phyloP scores from a whole-genome alignment of 2,113 vertebrate species.

The Onychostoma macrolepis region DNA sequence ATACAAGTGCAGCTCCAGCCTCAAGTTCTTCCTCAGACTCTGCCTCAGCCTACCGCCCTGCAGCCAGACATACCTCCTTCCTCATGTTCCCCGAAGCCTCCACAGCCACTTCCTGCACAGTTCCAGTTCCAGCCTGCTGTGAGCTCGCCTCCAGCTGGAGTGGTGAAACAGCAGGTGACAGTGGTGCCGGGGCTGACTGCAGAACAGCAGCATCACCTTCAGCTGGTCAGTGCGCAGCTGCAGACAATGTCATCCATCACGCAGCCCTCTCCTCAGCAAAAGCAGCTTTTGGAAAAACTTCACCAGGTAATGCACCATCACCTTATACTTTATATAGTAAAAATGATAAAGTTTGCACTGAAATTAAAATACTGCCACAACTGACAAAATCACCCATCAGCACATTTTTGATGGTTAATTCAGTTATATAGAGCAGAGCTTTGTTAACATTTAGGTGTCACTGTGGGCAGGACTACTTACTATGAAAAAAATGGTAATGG shows the following conservation, averaged over 20 bases:
- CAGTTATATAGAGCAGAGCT: background rate
- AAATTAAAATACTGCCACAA: background rate
- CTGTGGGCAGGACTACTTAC: background rate
- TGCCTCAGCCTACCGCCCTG: constrained; percentile 70
- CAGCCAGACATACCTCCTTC: constrained; percentile 72
- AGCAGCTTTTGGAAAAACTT: constrained; percentile 86
- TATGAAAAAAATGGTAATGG: background rate
- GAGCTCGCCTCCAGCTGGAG: constrained; percentile 54
- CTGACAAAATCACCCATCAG: background rate
- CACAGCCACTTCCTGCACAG: constrained; percentile 69
- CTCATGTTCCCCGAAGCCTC: constrained; percentile 75
- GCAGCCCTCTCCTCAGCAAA: constrained; percentile 81
- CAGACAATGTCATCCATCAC: constrained; percentile 78
- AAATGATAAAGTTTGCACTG: background rate
- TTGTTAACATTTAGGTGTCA: background rate
- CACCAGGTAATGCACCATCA: constrained; percentile 80
- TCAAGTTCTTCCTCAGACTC: constrained; percentile 73
- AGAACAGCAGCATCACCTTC: constrained; percentile 85
- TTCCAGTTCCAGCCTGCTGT: constrained; percentile 77
- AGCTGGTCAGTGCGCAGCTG: constrained; percentile 82
- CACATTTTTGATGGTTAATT: background rate
- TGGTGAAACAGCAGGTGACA: constrained; percentile 76
- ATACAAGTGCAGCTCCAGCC: constrained; percentile 59
- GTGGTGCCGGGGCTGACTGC: constrained; percentile 73
- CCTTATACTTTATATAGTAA: background rate